Percentiles rank a stretch among this genome's conserved stretches.
Conservation (phyloP, 1,140 invertebrate species). For the Drosophila micromelanica region DNA sequence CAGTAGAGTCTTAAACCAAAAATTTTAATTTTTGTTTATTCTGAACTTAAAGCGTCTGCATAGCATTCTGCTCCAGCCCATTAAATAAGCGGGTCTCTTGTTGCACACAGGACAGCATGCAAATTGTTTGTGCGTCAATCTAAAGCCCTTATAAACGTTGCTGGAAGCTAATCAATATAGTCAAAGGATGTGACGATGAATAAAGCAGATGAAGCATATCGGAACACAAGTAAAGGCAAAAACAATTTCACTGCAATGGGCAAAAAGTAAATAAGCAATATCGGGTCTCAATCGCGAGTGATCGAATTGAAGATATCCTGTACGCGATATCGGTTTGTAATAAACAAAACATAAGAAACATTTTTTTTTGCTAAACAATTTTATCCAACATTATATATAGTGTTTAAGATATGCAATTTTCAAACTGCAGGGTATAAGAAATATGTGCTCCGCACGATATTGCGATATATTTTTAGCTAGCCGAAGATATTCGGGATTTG, state of each 20-base stretch:
- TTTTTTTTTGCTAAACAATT: no score
- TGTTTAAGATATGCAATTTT: no score
- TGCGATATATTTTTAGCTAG: constrained; percentile 31
- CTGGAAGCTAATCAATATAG: constrained; percentile 31
- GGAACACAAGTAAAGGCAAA: constrained; percentile 14
- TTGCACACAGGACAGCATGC: background rate
- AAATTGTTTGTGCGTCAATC: constrained; percentile 26
- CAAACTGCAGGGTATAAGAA: no score
- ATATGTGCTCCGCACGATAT: no score
- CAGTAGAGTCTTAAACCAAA: background rate
- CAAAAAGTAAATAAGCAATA: background rate
- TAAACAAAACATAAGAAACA: no score
- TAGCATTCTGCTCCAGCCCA: background rate
- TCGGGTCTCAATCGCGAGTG: no score
- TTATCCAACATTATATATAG: no score
- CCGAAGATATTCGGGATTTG: constrained; percentile 1
- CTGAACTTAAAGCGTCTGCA: background rate
- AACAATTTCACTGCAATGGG: constrained; percentile 25
- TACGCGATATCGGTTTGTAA: no score
- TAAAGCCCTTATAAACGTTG: constrained; percentile 25
- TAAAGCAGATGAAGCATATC: constrained; percentile 5
- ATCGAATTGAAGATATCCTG: no score
- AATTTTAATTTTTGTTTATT: background rate
- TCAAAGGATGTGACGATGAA: constrained; percentile 2
- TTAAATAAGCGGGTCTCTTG: background rate